Evolutionary conservation across 2,888 invertebrate genomes (phyloP), one percentile per base, ranked within the genome.

Genomic region (Hipparchia semele): DNA sequence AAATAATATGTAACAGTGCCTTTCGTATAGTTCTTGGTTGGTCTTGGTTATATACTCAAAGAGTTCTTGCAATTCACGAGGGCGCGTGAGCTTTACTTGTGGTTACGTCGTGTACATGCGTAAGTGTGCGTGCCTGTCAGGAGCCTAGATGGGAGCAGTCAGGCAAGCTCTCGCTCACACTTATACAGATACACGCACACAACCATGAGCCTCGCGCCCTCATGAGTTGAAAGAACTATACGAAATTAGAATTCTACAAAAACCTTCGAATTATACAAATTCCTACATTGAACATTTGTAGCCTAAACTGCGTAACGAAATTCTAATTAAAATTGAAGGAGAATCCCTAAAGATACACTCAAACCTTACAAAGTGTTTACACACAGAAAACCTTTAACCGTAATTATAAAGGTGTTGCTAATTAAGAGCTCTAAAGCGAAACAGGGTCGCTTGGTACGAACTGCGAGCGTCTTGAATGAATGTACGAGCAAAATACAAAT

Each of bases 341-440:
- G 23, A 9, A 9, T 13, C 49, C 51, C 10, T 51, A 33, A 53
- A n/a, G 65, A 65, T 23, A 39, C 66, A 33, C 53, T 67, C 12
- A 67, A 56, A 67, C 56, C 45, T 67, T n/a, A 56, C 45, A 56
- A 67, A 67, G 45, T 7, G 12, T 12, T 67, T 56, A 56, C 66
- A 13, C 46, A 64, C 13, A 10, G 13, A 67, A 56, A 67, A 56
- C 45, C 54, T 56, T 67, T 56, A 56, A 56, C 54, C n/a, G 13
- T 51, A 61, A 56, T 61, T 69, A 53, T 66, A 46, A 10, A 58
- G 61, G 46, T n/a, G 54, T 68, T 71, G 59, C 67, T 71, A 71
- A 75, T 67, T 67, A 69, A 60, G 53, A 56, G 58, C 60, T 71
- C 75, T 71, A 75, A 73, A 64, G 59, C 58, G 56, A 62, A 62